These are phyloP conservation scores for Drosophila melanocephala DNA, from an alignment of 2,888 invertebrate species.

Conservation along the genomic window DNA sequence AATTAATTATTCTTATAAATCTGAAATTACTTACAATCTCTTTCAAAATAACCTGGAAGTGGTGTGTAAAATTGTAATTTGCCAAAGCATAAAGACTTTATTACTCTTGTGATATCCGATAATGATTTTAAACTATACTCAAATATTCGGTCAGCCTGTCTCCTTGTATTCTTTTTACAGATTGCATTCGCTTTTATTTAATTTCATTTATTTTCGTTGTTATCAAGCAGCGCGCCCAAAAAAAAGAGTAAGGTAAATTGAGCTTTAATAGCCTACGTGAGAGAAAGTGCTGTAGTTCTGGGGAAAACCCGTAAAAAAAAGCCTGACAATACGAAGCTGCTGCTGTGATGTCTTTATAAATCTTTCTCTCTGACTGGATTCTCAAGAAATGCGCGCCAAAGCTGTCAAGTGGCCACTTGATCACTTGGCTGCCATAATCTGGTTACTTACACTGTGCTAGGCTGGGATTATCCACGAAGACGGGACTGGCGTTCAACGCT, in stretches of 20 bases:
- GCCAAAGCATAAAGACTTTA: background rate
- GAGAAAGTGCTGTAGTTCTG: constrained; percentile 77
- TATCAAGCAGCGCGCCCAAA: constrained; percentile 32
- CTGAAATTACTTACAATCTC: constrained; percentile 1
- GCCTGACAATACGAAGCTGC: constrained; percentile 19
- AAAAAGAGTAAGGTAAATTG: constrained; percentile 29
- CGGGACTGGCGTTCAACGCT: constrained; percentile 78
- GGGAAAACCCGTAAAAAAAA: constrained; percentile 60
- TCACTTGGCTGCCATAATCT: constrained; percentile 24
- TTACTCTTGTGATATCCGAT: background rate
- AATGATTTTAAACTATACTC: background rate
- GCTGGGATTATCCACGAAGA: constrained; percentile 86
- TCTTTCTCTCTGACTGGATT: constrained; percentile 38
- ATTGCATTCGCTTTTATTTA: constrained; percentile 41
- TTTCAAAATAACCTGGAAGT: background rate
- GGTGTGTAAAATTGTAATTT: background rate
- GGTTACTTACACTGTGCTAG: constrained; percentile 85
- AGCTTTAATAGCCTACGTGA: constrained; percentile 74
- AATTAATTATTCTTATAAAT: background rate
- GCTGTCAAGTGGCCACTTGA: constrained; percentile 47
- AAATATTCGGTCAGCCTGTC: background rate
- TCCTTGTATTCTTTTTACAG: constrained; percentile 14
- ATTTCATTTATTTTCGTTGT: constrained; percentile 44
- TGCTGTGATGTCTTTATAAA: constrained; percentile 44
- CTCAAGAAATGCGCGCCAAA: constrained; percentile 37